Evolutionary conservation across 2,797 vertebrate species (phyloP).

Genomic region (Phrynocephalus vlangalii): DNA sequence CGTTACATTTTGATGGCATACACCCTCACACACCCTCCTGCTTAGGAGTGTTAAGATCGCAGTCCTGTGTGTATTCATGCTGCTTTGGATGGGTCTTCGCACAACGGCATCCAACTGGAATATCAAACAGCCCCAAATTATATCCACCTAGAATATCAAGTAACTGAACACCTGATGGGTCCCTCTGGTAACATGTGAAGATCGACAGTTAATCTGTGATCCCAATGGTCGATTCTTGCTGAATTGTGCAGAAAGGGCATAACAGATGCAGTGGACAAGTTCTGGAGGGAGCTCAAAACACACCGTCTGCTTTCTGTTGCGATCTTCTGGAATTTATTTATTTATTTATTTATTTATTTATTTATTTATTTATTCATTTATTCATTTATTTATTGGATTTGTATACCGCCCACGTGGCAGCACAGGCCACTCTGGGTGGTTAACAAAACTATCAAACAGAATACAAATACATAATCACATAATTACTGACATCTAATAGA

Average conservation of each 20-base stretch:
- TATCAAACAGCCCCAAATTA: slow-evolving; percentile 59
- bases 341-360: no score
- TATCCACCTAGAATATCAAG: slow-evolving; percentile 56
- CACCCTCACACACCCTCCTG: slow-evolving; percentile 30
- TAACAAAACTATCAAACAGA: no score
- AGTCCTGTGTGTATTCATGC: not conserved
- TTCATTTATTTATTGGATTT: no score
- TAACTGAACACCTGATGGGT: slow-evolving; percentile 61
- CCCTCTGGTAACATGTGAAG: slow-evolving; percentile 52
- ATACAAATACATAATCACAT: no score
- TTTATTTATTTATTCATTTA: no score
- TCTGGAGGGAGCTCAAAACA: slow-evolving; percentile 1
- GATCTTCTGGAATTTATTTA: not conserved
- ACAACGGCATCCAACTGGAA: slow-evolving; percentile 47
- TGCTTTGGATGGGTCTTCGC: slow-evolving; percentile 39
- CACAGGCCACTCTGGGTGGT: no score
- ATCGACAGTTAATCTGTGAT: slow-evolving; percentile 58
- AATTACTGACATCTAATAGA: no score
- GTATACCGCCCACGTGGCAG: no score
- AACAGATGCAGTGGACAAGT: slow-evolving; percentile 59
- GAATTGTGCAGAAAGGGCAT: slow-evolving; percentile 49
- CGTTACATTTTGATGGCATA: slow-evolving; percentile 28
- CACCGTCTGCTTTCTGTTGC: slow-evolving; percentile 18
- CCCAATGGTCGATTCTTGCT: slow-evolving; percentile 42
- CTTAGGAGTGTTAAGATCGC: not conserved